phyloP scores from a whole-genome alignment of 2,113 vertebrate species.

The Sinosuthora webbiana region DNA sequence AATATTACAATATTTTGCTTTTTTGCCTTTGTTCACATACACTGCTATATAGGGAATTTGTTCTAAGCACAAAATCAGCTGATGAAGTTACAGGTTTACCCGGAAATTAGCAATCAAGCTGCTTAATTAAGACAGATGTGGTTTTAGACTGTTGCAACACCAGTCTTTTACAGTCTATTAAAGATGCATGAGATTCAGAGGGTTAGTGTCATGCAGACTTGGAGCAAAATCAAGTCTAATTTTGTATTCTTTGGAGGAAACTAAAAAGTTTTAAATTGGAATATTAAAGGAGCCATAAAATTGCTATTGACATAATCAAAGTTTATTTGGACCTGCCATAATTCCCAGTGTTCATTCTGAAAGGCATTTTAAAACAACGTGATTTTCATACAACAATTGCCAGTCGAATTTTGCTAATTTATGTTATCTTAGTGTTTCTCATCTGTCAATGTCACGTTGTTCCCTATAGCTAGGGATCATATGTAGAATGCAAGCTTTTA shows the following conservation, averaged over 20 bases:
- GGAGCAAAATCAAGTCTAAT: neutral
- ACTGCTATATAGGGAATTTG: neutral
- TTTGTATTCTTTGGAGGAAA: constrained; percentile 22
- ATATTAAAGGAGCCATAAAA: constrained; percentile 12
- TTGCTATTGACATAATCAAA: neutral
- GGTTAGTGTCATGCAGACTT: neutral
- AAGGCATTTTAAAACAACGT: neutral
- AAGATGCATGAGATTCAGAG: constrained; percentile 17
- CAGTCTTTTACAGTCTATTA: neutral
- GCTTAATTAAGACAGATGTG: neutral
- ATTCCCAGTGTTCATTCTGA: constrained; percentile 25
- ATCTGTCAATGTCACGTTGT: neutral
- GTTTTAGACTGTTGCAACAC: constrained; percentile 17
- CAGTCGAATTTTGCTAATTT: neutral
- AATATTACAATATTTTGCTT: neutral
- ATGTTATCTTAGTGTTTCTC: constrained; percentile 18
- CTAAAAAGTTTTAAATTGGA: neutral
- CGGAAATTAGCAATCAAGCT: neutral
- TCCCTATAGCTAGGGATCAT: neutral
- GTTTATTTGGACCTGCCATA: constrained; percentile 7
- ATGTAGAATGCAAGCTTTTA: neutral
- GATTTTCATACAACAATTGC: neutral
- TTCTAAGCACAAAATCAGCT: neutral
- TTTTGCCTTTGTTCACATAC: neutral
- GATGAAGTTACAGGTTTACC: neutral